Evolutionary conservation across 2,113 vertebrate species (phyloP), one percentile per base, ranked within the genome.

Genomic region (Cinclus mexicanus): DNA sequence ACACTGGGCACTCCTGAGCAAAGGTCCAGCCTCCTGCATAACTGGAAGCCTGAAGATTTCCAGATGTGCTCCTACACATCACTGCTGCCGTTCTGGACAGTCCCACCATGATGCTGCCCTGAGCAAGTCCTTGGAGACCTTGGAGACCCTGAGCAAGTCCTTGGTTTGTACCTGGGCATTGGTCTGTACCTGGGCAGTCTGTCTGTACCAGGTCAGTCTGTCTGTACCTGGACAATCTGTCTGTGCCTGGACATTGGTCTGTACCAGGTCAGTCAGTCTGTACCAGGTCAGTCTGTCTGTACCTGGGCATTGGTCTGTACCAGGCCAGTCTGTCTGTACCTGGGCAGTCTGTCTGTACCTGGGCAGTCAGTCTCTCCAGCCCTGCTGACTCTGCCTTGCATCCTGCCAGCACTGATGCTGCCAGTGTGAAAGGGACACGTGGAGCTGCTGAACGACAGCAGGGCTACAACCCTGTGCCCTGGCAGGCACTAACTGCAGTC

Each of bases 351-450:
- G 26, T 52, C 26, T 52, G 50, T 52, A 25, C 50, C 50, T 52
- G 50, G 24, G 18, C 12, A 33, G n/a, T 56, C 22, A 18, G 1
- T 26, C 28, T 94, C 50, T 0, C 0, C 5, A 46, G 59, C 17
- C 9, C 12, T 22, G 70, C 15, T 55, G 56, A 2, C 33, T 46
- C 46, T 23, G 28, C 50, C 3, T 0, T 4, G 47, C 19, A 42
- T 31, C 60, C 64, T 56, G 52, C 15, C 69, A 65, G 56, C 37
- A 22, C 41, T 7, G 41, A 5, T 7, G 46, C 33, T 69, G 33
- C 42, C 1, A 0, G 8, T 7, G 29, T 16, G 82, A 41, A 37
- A 47, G 19, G 52, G 77, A n/a, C 2, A 1, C 0, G 0, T 2
- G 12, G 61, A 46, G 57, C 50, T 55, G 41, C 31, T 46, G 47